These are phyloP conservation scores for Betta splendens DNA, from an alignment of 2,797 vertebrate species.

Conservation along the genomic window DNA sequence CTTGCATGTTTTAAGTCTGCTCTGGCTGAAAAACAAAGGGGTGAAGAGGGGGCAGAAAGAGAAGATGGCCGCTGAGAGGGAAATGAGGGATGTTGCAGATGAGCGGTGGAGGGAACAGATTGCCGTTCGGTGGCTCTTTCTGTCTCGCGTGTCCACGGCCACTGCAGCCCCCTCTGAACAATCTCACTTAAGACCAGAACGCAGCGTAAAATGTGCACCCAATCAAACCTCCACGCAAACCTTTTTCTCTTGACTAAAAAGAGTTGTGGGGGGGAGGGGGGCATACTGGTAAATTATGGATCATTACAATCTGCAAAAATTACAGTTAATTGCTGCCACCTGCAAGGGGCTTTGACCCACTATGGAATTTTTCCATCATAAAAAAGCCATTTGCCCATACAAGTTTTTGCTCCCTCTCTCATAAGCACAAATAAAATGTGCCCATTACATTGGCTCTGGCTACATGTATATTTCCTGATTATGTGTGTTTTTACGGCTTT, in stretches of 20 bases:
- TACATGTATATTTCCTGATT: conserved; percentile 59
- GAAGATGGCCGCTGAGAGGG: conserved; percentile 39
- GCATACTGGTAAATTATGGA: conserved; percentile 86
- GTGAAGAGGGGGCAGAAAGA: conserved; percentile 50
- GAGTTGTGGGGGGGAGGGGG: conserved; percentile 76
- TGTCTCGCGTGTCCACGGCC: conserved; percentile 55
- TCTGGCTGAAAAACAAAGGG: conserved; percentile 63
- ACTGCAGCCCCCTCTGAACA: conserved; percentile 58
- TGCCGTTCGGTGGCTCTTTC: conserved; percentile 57
- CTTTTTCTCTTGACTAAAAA: conserved; percentile 79
- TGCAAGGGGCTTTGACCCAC: conserved; percentile 86
- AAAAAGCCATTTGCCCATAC: conserved; percentile 79
- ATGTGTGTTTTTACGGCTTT: conserved; percentile 67
- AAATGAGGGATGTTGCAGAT: conserved; percentile 39
- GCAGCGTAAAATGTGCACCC: conserved; percentile 76
- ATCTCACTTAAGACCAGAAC: conserved; percentile 75
- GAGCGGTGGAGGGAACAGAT: conserved; percentile 40
- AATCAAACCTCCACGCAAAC: conserved; percentile 79
- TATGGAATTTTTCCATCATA: conserved; percentile 85
- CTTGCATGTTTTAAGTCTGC: conserved; percentile 68
- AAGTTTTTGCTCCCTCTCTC: conserved; percentile 66
- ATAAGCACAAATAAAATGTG: conserved; percentile 75
- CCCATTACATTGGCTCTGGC: conserved; percentile 67
- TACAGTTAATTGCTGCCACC: conserved; percentile 92
- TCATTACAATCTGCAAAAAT: conserved; percentile 90